Evolutionary conservation across 2,113 vertebrate species (phyloP).

Genomic region (Thalassoma bifasciatum): DNA sequence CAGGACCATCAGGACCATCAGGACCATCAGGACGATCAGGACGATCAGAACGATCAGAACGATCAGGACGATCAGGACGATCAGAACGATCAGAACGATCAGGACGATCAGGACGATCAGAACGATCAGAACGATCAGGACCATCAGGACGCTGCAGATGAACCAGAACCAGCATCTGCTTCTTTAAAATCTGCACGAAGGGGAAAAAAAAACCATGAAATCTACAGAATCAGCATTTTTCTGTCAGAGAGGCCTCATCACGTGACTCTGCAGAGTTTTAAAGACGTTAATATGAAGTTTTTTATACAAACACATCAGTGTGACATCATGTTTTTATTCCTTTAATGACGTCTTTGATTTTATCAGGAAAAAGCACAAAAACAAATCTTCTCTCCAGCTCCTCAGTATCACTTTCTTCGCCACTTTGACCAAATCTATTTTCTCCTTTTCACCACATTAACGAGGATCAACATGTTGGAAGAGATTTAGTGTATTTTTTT

Average conservation of each 20-base stretch:
- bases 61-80: too few relatives aligned
- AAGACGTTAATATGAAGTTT: background rate
- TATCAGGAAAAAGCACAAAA: too few relatives aligned
- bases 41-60: background rate
- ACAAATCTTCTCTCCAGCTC: background rate
- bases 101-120: too few relatives aligned
- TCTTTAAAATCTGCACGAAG: background rate
- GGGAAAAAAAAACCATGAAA: background rate
- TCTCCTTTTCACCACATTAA: constrained; percentile 7
- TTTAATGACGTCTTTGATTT: too few relatives aligned
- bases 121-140: constrained; percentile 1
- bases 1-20: too few relatives aligned
- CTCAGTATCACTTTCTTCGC: constrained; percentile 20
- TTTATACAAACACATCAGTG: background rate
- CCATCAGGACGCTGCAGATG: background rate
- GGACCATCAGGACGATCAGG: constrained; percentile 11
- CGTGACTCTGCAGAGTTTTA: background rate
- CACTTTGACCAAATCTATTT: constrained; percentile 27
- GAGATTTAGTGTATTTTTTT: constrained; percentile 6
- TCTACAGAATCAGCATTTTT: background rate
- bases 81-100: background rate
- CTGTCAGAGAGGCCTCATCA: too few relatives aligned
- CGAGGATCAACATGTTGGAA: constrained; percentile 55
- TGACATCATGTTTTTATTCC: too few relatives aligned
- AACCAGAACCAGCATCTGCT: background rate